These are phyloP conservation scores for Lepidostoma basale DNA, from an alignment of 1,140 invertebrate species.

Conservation along the genomic window DNA sequence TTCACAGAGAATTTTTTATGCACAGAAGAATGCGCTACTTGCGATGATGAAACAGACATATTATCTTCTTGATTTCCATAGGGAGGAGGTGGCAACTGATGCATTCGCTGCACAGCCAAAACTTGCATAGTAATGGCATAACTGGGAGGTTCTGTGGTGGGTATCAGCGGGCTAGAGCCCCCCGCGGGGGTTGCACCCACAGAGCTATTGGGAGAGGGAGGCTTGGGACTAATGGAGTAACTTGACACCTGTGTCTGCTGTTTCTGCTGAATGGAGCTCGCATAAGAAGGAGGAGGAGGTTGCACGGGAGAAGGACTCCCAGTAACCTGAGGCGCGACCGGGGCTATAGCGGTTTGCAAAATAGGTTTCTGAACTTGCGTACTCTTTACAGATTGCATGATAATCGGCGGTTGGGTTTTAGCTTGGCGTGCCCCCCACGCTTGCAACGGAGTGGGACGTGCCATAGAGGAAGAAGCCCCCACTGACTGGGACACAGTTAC, in stretches of 20 bases:
- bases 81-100: slow-evolving; percentile 72
- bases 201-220: slow-evolving; percentile 63
- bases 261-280: slow-evolving; percentile 79
- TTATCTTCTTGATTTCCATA: slow-evolving; percentile 64
- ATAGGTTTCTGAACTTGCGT: slow-evolving; percentile 93
- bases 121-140: slow-evolving; percentile 92
- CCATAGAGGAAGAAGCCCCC: slow-evolving; percentile 68
- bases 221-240: slow-evolving; percentile 61
- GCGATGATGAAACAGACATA: slow-evolving; percentile 58
- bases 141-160: slow-evolving; percentile 87
- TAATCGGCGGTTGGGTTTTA: slow-evolving; percentile 87
- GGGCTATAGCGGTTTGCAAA: slow-evolving; percentile 90
- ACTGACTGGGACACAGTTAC: slow-evolving; percentile 71
- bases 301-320: slow-evolving; percentile 63
- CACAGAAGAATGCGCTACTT: slow-evolving; percentile 54
- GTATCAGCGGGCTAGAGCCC: slow-evolving; percentile 61
- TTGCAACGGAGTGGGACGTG: slow-evolving; percentile 74
- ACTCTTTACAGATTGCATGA: slow-evolving; percentile 95
- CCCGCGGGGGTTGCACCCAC: slow-evolving; percentile 50
- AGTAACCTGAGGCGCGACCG: slow-evolving; percentile 71
- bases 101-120: slow-evolving; percentile 71
- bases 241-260: slow-evolving; percentile 59
- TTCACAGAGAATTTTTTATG: slow-evolving; percentile 59
- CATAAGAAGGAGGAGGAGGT: slow-evolving; percentile 78
- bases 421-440: slow-evolving; percentile 81